Evolutionary conservation across 2,797 vertebrate species (phyloP).

Genomic region (Periophthalmus magnuspinnatus): DNA sequence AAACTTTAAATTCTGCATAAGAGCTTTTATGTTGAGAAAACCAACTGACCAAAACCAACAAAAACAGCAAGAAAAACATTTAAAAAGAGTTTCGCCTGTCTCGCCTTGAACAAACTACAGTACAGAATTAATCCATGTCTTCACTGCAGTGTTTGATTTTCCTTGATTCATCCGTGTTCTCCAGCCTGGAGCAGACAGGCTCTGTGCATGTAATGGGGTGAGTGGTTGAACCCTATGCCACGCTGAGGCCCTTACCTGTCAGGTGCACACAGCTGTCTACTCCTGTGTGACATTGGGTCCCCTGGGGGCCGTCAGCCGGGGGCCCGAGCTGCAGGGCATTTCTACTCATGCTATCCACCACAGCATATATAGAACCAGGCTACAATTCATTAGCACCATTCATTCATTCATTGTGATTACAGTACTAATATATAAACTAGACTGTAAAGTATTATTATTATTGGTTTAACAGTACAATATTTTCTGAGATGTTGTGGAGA

Average conservation of each 20-base stretch:
- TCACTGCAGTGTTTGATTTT: background rate
- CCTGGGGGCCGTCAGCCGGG: conserved; percentile 51
- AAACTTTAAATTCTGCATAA: too few relatives aligned
- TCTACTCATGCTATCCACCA: conserved; percentile 55
- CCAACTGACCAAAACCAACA: too few relatives aligned
- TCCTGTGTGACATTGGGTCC: conserved; percentile 72
- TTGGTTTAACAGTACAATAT: background rate
- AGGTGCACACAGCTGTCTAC: conserved; percentile 76
- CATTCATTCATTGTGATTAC: background rate
- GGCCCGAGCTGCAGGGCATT: conserved; percentile 47
- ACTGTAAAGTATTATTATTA: background rate
- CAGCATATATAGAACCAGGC: conserved; percentile 31
- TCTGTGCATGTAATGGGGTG: background rate
- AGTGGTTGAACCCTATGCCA: conserved; percentile 33
- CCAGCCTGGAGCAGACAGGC: background rate
- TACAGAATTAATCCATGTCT: background rate
- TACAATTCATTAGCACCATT: background rate
- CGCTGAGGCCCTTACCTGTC: conserved; percentile 74
- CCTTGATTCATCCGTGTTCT: background rate
- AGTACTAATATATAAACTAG: background rate
- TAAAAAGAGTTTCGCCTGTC: too few relatives aligned
- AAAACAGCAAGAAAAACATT: too few relatives aligned
- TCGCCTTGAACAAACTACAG: too few relatives aligned
- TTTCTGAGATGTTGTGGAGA: background rate
- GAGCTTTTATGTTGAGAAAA: too few relatives aligned